These are phyloP conservation scores for Octodon degus DNA, from an alignment of 2,113 vertebrate genomes.

Conservation along the genomic window DNA sequence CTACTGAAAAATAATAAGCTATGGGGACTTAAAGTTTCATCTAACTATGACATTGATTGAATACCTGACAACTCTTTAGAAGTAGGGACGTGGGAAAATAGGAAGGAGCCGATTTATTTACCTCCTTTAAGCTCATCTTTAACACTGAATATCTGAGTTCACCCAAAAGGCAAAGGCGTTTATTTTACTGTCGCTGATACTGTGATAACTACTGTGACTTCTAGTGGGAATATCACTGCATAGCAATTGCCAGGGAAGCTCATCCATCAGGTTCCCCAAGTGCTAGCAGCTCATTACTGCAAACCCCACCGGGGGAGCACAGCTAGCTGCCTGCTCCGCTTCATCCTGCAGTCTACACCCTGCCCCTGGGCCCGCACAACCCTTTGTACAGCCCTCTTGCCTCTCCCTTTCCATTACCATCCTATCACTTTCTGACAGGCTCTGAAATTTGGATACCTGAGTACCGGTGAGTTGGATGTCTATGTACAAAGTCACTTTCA, in stretches of 20 bases:
- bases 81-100: not conserved
- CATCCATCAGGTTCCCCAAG: not conserved
- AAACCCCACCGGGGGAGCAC: not conserved
- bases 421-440: not conserved
- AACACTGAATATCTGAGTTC: not conserved
- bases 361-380: too few species aligned
- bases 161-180: not conserved
- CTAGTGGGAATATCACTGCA: not conserved
- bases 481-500: not conserved
- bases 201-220: not conserved
- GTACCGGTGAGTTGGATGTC: not conserved
- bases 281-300: not conserved
- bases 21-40: not conserved
- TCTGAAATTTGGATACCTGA: not conserved
- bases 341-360: not conserved
- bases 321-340: too few species aligned
- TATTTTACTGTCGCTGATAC: not conserved
- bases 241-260: not conserved
- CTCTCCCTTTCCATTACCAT: not conserved
- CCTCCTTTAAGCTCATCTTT: not conserved
- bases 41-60: not conserved
- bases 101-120: not conserved
- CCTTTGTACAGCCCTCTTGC: not conserved
- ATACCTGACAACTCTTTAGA: conserved; percentile 18
- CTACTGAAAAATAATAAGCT: conserved; percentile 51